Base-by-base conservation (phyloP, 2,888 invertebrate genomes). In the Antheraea assamensis region DNA sequence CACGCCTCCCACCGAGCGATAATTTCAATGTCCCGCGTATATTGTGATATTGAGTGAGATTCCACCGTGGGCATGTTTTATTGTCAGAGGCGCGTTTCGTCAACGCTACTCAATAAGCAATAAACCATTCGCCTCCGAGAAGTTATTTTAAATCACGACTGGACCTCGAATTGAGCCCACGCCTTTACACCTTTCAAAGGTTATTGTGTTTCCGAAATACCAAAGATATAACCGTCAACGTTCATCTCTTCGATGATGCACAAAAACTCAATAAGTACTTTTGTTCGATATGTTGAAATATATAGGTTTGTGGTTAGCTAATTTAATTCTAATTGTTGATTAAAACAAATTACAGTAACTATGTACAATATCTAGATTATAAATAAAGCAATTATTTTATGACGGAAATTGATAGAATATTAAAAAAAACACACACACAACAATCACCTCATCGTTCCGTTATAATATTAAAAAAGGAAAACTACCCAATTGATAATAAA, bases 401-500 rank as follows among this genome's bases (percentile, higher is more conserved):
- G n/a, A 68, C 8, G 21, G 35, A 35, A 21, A 35, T 21, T n/a
- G 68, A 35, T 68, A 68, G 0, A 21, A 31, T 35, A 35, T 31
- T 68, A n/a, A 21, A 31, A 35, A 35, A 68, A 13, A n/a, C n/a
- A n/a, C n/a, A n/a, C n/a, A n/a, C 17, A 79, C 83, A 81, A 79
- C 78, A 52, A 70, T 52, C 72, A 66, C 68, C 68, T 73, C 73
- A 55, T 73, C 73, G 73, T 30, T 31, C 73, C 55, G 58, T 70
- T 70, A 92, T 92, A 88, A 90, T 90, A 92, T 92, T 92, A 92
- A 91, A 92, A 91, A 88, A 68, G 68, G 90, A 89, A 92, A 91
- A 92, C 92, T 93, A 92, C 92, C 90, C 93, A 92, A 92, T 93
- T 93, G 93, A 93, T 94, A 91, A 93, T 93, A 90, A 91, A 93